phyloP scores from a whole-genome alignment of 2,888 invertebrate genomes.

The Hypomecis punctinalis region DNA sequence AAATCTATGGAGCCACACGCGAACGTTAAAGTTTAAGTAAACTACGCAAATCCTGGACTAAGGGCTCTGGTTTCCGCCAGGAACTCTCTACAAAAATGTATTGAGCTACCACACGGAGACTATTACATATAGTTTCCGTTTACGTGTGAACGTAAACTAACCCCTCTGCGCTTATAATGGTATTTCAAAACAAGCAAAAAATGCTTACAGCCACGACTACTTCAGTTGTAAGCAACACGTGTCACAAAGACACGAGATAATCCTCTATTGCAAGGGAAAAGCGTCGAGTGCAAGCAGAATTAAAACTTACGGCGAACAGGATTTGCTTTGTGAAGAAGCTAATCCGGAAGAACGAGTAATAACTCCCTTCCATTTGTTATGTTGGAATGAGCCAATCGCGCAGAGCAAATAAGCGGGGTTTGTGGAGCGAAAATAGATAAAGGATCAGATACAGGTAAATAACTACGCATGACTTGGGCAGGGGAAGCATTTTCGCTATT shows the following conservation, averaged over 20 bases:
- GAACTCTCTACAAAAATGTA: no score
- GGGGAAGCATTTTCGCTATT: slow-evolving; percentile 69
- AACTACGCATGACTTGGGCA: slow-evolving; percentile 70
- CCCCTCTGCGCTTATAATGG: background rate
- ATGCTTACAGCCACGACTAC: no score
- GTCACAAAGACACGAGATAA: slow-evolving; percentile 16
- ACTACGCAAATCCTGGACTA: no score
- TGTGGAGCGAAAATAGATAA: slow-evolving; percentile 81
- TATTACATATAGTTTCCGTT: no score
- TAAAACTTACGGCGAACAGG: slow-evolving; percentile 43
- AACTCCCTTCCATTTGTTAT: slow-evolving; percentile 77
- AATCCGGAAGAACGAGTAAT: slow-evolving; percentile 73
- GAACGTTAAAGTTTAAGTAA: no score
- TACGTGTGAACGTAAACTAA: no score
- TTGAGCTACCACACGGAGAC: no score
- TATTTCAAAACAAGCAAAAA: background rate
- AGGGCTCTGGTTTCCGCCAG: no score
- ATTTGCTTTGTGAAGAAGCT: slow-evolving; percentile 63
- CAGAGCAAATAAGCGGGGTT: slow-evolving; percentile 76
- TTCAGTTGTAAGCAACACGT: slow-evolving; percentile 12
- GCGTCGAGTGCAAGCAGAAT: slow-evolving; percentile 43
- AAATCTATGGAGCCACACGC: no score
- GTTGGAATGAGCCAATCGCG: slow-evolving; percentile 77
- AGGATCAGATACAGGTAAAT: slow-evolving; percentile 81
- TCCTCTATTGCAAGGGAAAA: slow-evolving; percentile 21